Percentiles rank a stretch among this genome's conserved stretches.
These are phyloP conservation scores for Cheilosia scutellata DNA, from an alignment of 2,888 invertebrate species.

Conservation along the genomic window DNA sequence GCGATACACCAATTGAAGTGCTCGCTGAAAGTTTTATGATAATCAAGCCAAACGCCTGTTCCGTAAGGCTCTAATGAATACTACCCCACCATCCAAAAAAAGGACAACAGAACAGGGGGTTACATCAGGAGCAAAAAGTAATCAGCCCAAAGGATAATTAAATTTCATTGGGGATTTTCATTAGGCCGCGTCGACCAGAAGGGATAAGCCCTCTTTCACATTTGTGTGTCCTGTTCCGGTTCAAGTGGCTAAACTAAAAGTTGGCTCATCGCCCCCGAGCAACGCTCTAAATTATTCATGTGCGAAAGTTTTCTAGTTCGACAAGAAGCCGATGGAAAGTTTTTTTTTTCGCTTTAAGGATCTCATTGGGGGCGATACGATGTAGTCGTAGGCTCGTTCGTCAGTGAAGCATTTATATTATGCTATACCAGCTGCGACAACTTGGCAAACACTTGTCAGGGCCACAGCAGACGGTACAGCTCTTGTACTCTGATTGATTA, in stretches of 20 bases:
- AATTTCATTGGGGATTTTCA: constrained; percentile 67
- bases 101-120: constrained; percentile 11
- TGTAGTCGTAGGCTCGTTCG: neutral
- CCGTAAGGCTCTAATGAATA: constrained; percentile 27
- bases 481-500: constrained; percentile 65
- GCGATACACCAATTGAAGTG: constrained; percentile 45
- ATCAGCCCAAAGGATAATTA: constrained; percentile 70
- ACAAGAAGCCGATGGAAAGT: constrained; percentile 34
- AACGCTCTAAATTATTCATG: constrained; percentile 63
- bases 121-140: constrained; percentile 47
- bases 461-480: constrained; percentile 39
- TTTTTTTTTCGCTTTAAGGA: constrained; percentile 45
- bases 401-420: constrained; percentile 2
- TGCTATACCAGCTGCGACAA: constrained; percentile 27
- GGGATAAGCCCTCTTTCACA: neutral
- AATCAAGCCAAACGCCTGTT: constrained; percentile 36
- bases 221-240: neutral
- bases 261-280: constrained; percentile 31
- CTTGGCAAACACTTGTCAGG: constrained; percentile 38
- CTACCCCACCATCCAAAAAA: neutral
- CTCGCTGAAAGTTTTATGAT: constrained; percentile 57
- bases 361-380: neutral
- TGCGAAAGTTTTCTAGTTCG: constrained; percentile 64
- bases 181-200: constrained; percentile 33
- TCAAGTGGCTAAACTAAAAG: constrained; percentile 42